Base-by-base conservation (phyloP, 2,797 vertebrate genomes). In the Peromyscus nudipes region DNA sequence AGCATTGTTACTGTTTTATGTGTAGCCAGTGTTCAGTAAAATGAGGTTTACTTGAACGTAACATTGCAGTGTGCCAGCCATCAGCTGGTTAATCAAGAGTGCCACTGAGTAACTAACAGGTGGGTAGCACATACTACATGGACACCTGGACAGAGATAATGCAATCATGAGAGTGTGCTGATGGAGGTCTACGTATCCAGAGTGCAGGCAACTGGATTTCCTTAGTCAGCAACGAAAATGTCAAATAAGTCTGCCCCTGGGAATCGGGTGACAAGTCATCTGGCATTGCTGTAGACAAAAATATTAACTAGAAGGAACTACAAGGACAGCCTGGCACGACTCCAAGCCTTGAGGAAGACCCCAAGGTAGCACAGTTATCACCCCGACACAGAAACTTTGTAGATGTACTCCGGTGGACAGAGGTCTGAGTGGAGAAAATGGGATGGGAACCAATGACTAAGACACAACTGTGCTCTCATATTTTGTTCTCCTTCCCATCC, bases 141-240 rank as follows among this genome's bases (percentile, higher is more conserved):
- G 69, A 92, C 37, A 85, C 6, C 55, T 76, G 17, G 17, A 9
- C n/a, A 71, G 69, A n/a, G 12, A 27, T 7, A 43, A 46, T 31
- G 17, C 67, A 10, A 37, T 46, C 1, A 5, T 0, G 40, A 64
- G 23, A 19, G 0, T 6, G 2, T 0, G 25, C 6, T 49, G 49
- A 0, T 0, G 0, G 0, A 31, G 14, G 29, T 0, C 2, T 0
- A 6, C 2, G 6, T 8, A 34, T 14, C 57, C 86, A 2, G 43
- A 16, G 14, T 55, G 37, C 5, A 13, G 57, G n/a, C 27, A 49
- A 34, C 77, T 77, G 40, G 49, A 62, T 64, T 82, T 80, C 62
- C 12, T 64, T 4, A 11, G 64, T 3, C 43, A 29, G 55, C 43
- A 16, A 5, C 1, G 9, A 31, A 27, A 65, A 46, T 3, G 34